Percentiles rank a stretch among this genome's conserved stretches.
phyloP scores from a whole-genome alignment of 2,888 invertebrate genomes.

The Linnaemya tessellans region DNA sequence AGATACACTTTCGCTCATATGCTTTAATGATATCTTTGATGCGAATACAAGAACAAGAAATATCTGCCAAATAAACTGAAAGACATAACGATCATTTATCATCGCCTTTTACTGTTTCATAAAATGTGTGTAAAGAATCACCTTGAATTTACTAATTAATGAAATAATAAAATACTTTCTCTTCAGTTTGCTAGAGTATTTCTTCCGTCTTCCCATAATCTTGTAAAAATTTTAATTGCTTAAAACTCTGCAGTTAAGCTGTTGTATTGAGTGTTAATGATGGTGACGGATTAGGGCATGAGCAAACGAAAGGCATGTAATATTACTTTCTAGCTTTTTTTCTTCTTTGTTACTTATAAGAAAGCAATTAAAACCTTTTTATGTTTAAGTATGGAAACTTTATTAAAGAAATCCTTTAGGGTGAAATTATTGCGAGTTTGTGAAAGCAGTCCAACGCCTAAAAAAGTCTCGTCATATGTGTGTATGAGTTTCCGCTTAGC shows the following conservation, averaged over 20 bases:
- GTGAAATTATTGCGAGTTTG: no score
- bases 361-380: background rate
- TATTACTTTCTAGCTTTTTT: background rate
- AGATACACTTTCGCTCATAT: background rate
- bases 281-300: background rate
- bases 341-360: background rate
- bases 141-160: background rate
- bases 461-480: no score
- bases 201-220: conserved; percentile 42
- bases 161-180: conserved; percentile 62
- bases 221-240: conserved; percentile 7
- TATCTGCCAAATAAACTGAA: conserved; percentile 18
- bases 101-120: background rate
- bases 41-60: conserved; percentile 7
- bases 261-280: background rate
- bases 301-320: background rate
- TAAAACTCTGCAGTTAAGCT: background rate
- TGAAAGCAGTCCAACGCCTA: no score
- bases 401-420: no score
- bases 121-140: conserved; percentile 1
- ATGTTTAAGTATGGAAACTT: no score
- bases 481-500: no score
- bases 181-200: conserved; percentile 40
- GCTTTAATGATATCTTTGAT: background rate
- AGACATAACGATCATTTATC: conserved; percentile 1